Base-by-base conservation (phyloP, 1,140 invertebrate genomes). In the Pachyrhynchus sulphureomaculatus region DNA sequence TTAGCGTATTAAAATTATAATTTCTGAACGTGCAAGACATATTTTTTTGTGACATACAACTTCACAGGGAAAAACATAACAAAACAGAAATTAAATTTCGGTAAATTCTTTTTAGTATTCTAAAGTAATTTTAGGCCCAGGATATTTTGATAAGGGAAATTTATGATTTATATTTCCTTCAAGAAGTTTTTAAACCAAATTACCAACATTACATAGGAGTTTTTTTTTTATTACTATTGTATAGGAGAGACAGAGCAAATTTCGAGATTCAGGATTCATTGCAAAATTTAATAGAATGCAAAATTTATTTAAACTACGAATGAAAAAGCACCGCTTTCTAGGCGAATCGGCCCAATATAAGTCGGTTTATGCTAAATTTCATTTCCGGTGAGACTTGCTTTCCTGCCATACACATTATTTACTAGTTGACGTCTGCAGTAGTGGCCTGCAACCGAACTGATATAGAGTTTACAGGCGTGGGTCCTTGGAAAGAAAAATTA, bases 241-340 rank as follows among this genome's bases (percentile, higher is more conserved):
- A 20, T 44, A 8, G n/a, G 4, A 21, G 8, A 13, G 5, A 18
- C 41, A 8, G 6, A 8, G 8, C 20, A 17, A 8, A 9, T 5
- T 17, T 5, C 4, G 8, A 20, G 6, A 32, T 32, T 29, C 3
- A 48, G 29, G n/a, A 29, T 48, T 54, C 21, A 29, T 8, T 5
- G 52, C 23, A 20, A 54, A 24, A 41, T 54, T 54, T 54, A 54
- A 52, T 52, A 39, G 20, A 36, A 37, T 39, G 33, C 49, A 52
- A 37, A 52, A 52, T 37, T 52, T 52, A 52, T 54, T 54, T 15
- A 54, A 54, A 42, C 9, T 18, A 4, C 13, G 17, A 18, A 39
- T n/a, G 13, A 39, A 39, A 18, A 39, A 39, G 17, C 36, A 13
- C 26, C 8, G 26, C 12, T 29, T 6, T 6, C 26, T 1, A 29